Conservation (phyloP, 2,888 invertebrate species). For the Nemotelus nigrinus region DNA sequence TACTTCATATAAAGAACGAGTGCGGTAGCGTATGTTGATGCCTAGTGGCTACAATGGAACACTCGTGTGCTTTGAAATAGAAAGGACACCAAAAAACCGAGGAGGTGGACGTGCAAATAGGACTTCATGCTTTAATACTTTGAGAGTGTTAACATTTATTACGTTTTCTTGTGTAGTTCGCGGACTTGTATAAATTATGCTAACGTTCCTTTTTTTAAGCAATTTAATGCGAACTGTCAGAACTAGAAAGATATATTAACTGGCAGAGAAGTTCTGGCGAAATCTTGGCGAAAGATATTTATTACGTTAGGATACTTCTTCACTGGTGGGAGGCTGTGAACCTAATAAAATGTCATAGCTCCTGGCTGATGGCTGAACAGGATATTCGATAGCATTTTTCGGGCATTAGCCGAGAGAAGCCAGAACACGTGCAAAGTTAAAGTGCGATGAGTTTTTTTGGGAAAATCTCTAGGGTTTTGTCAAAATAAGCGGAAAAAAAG, state of each 20-base stretch:
- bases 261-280: neutral
- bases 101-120: conserved; percentile 9
- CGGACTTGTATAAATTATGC: conserved; percentile 30
- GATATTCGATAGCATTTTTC: conserved; percentile 4
- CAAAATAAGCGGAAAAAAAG: no score
- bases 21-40: neutral
- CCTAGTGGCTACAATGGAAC: neutral
- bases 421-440: no score
- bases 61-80: neutral
- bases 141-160: conserved; percentile 42
- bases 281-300: neutral
- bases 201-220: conserved; percentile 11
- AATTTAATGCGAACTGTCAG: conserved; percentile 30
- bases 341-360: conserved; percentile 10
- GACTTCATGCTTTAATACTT: conserved; percentile 34
- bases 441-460: no score
- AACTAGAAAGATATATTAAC: conserved; percentile 30
- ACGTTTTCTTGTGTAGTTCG: conserved; percentile 32
- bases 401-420: no score
- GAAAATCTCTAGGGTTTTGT: no score
- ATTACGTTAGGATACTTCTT: conserved; percentile 3
- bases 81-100: neutral
- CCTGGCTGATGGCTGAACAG: neutral
- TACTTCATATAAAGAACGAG: neutral
- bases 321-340: neutral